Base-by-base conservation (phyloP, 2,888 invertebrate species). In the Apamea monoglypha region DNA sequence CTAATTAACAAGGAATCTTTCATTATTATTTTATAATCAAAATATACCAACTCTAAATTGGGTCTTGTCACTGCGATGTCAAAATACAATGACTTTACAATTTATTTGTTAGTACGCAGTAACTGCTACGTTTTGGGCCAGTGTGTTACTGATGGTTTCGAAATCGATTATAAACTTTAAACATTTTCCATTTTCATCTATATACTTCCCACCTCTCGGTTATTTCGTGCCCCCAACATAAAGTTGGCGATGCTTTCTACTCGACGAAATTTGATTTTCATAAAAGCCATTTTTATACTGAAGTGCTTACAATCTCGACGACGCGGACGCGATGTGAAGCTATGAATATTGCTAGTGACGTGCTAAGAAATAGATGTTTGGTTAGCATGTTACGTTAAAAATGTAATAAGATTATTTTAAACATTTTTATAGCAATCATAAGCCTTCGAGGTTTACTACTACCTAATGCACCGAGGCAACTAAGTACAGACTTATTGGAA, bases 191-290 rank as follows among this genome's bases (percentile, higher is more conserved):
- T 70, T 68, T n/a, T n/a, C n/a, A n/a, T n/a, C n/a, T 18, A 73
- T 29, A 12, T 32, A 29, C 18, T 32, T 76, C 3, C 25, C 32
- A 75, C 29, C 32, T 76, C 47, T 47, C 21, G 36, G 56, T 73
- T 73, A 74, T 76, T 76, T 77, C 63, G 74, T 72, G 78, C 14
- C 68, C 47, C 69, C 63, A 75, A 80, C 56, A 68, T 75, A 69
- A 77, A 82, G 82, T 81, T 81, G 74, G 78, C 73, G 84, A 82
- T 82, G 83, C 78, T 83, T 79, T 78, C 82, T 75, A 76, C 74
- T 76, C 83, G 80, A 81, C 78, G 86, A 87, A 90, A 91, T 91
- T 90, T 85, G 88, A 91, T 91, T 90, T 91, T 85, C 85, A 87
- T 87, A 87, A 87, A 89, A 90, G 81, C 84, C 82, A 87, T 86